Percentiles rank a stretch among this genome's conserved stretches.
Conservation (phyloP, 2,797 vertebrate species). For the Staurois parvus region DNA sequence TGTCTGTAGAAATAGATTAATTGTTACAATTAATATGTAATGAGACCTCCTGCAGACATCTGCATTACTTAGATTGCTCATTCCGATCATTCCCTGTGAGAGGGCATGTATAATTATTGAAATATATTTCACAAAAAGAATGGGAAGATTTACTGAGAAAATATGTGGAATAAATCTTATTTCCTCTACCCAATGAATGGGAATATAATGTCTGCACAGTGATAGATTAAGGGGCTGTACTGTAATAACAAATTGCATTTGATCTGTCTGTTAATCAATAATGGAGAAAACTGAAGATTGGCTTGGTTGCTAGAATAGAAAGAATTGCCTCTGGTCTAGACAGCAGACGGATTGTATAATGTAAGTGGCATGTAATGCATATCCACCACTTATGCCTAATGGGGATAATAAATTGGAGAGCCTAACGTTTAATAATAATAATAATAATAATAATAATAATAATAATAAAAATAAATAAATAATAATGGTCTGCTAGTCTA, state of each 20-base stretch:
- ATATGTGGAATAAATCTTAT: neutral
- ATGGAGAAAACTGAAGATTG: neutral
- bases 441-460: too few species aligned
- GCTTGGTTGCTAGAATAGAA: conserved; percentile 11
- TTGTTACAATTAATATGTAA: conserved; percentile 47
- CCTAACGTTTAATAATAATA: too few species aligned
- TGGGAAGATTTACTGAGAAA: neutral
- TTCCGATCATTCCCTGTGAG: neutral
- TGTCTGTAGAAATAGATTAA: conserved; percentile 11
- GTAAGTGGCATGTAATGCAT: neutral
- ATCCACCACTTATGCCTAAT: neutral
- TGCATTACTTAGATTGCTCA: conserved; percentile 34
- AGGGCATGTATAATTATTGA: conserved; percentile 30
- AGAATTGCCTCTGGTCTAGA: neutral
- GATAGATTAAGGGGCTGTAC: conserved; percentile 9
- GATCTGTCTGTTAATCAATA: conserved; percentile 29
- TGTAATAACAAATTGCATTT: conserved; percentile 7
- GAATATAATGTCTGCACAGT: neutral
- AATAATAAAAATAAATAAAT: too few species aligned
- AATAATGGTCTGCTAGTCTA: neutral
- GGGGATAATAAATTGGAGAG: too few species aligned
- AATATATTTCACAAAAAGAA: conserved; percentile 18
- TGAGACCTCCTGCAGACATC: conserved; percentile 29
- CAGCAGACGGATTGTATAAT: neutral
- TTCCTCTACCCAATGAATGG: conserved; percentile 6